Conservation (phyloP, 2,113 vertebrate genomes). For the Gavialis gangeticus region DNA sequence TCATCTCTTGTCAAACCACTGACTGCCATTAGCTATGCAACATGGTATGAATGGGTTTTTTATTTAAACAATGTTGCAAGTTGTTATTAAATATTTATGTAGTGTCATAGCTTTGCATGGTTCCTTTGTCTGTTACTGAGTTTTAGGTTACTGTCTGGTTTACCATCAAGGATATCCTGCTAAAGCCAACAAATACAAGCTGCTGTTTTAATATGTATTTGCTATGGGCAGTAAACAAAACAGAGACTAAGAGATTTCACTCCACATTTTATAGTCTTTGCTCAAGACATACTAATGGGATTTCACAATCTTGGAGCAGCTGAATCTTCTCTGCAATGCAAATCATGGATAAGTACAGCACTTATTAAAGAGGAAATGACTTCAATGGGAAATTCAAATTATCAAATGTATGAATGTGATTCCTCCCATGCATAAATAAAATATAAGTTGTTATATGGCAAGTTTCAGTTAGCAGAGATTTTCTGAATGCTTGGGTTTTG, state of each 20-base stretch:
- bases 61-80: background rate
- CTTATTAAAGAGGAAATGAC: background rate
- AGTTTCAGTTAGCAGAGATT: constrained; percentile 5
- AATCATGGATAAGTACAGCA: background rate
- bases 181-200: background rate
- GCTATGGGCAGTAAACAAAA: background rate
- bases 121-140: constrained; percentile 4
- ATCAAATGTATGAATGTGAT: background rate
- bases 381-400: background rate
- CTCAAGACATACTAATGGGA: background rate
- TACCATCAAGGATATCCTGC: background rate
- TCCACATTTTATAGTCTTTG: background rate
- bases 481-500: background rate
- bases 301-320: background rate
- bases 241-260: constrained; percentile 15
- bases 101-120: background rate
- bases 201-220: background rate
- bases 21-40: background rate
- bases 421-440: background rate
- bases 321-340: constrained; percentile 4
- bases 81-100: constrained; percentile 8
- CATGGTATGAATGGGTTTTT: background rate
- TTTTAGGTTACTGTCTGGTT: background rate
- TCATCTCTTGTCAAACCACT: background rate
- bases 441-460: background rate